A percentile compares a stretch with the other conserved stretches of the same genome.
phyloP scores from a whole-genome alignment of 2,113 vertebrate species.

The Xiphias gladius region DNA sequence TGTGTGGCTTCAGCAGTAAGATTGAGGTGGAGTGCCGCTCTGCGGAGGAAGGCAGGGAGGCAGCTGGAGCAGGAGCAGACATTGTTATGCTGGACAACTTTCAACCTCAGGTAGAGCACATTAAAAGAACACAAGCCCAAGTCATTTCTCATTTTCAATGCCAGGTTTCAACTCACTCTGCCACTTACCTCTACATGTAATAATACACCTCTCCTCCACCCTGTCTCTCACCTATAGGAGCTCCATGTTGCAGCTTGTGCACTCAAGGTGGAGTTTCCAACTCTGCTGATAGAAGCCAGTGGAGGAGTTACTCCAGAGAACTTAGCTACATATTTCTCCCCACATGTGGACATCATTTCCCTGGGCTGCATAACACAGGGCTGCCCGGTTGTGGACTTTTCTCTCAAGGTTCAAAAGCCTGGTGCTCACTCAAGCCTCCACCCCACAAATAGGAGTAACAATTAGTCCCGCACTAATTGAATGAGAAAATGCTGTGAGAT shows the following conservation, averaged over 20 bases:
- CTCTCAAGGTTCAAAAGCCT: constrained; percentile 84
- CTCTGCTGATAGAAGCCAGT: constrained; percentile 85
- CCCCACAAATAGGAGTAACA: neutral
- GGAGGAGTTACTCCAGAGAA: constrained; percentile 85
- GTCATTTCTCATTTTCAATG: neutral
- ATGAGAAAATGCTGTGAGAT: neutral
- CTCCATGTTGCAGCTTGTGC: constrained; percentile 78
- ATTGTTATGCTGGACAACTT: constrained; percentile 90
- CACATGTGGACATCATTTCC: constrained; percentile 86
- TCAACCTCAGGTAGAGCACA: constrained; percentile 79
- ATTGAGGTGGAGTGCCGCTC: constrained; percentile 89
- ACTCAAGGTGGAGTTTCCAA: constrained; percentile 83
- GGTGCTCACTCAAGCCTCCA: neutral
- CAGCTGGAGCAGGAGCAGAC: constrained; percentile 83
- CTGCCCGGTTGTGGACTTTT: constrained; percentile 87
- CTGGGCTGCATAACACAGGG: constrained; percentile 90
- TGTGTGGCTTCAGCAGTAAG: constrained; percentile 84
- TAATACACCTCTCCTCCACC: neutral
- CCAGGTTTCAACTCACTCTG: neutral
- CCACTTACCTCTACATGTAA: neutral
- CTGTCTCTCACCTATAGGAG: constrained; percentile 71
- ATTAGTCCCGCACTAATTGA: neutral
- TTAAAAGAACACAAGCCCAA: neutral
- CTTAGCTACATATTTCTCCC: constrained; percentile 81
- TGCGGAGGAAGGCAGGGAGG: constrained; percentile 80